A percentile compares a stretch with the other conserved stretches of the same genome.
phyloP scores from a whole-genome alignment of 2,797 vertebrate genomes.

The Brachyalestes nurse region DNA sequence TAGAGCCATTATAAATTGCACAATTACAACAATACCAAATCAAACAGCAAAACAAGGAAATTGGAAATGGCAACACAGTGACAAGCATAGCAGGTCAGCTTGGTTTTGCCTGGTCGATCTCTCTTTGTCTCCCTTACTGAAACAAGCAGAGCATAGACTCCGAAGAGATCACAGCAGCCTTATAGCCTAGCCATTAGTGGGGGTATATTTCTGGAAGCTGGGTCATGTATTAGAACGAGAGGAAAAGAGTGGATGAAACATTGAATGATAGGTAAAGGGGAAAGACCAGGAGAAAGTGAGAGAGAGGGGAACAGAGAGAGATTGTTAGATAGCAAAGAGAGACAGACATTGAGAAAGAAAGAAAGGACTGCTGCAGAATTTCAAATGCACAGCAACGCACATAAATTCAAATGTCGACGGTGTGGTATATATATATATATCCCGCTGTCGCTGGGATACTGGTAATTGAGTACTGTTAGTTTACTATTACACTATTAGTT shows the following conservation, averaged over 20 bases:
- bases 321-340: no score
- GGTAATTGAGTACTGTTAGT: no score
- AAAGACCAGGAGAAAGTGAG: neutral
- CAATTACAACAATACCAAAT: neutral
- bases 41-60: neutral
- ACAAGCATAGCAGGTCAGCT: neutral
- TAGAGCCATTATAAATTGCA: conserved; percentile 3
- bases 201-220: conserved; percentile 18
- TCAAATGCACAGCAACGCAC: no score
- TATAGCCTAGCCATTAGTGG: conserved; percentile 1
- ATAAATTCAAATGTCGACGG: no score
- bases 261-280: neutral
- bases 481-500: no score
- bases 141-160: neutral
- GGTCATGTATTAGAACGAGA: neutral
- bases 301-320: neutral
- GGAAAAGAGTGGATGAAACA: neutral
- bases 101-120: neutral
- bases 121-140: neutral
- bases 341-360: no score
- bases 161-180: neutral
- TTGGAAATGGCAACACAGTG: neutral
- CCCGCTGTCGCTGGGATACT: no score
- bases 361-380: no score
- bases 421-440: no score